Conservation (phyloP, 2,113 vertebrate species). For the Callospermophilus lateralis region DNA sequence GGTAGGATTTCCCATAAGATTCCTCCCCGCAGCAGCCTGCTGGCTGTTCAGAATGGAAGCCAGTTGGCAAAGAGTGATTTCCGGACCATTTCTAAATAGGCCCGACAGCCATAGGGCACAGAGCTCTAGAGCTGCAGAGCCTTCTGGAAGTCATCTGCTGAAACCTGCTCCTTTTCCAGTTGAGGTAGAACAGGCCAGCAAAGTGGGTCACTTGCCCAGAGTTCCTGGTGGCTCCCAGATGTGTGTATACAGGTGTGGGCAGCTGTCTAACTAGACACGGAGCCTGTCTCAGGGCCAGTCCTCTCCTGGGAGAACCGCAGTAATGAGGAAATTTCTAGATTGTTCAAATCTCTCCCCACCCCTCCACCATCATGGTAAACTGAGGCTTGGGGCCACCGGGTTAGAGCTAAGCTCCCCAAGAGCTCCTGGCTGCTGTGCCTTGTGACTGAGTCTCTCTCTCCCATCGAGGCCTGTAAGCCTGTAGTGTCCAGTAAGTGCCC, state of each 20-base stretch:
- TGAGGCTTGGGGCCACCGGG: background rate
- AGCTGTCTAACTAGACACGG: fast-evolving
- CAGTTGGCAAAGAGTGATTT: background rate
- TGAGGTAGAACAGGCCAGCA: background rate
- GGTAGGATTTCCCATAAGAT: fast-evolving
- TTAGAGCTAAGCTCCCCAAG: background rate
- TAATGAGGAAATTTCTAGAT: background rate
- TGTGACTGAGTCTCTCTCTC: background rate
- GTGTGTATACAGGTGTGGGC: fast-evolving
- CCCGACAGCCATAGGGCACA: background rate
- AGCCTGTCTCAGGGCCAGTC: background rate
- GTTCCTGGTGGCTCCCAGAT: background rate
- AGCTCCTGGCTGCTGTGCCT: fast-evolving
- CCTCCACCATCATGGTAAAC: background rate
- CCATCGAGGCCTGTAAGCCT: background rate
- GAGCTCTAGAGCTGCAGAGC: background rate
- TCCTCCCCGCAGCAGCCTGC: background rate
- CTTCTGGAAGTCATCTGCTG: background rate
- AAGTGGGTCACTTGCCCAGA: background rate
- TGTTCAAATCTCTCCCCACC: background rate
- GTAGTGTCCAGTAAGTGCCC: too few relatives aligned
- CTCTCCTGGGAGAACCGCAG: background rate
- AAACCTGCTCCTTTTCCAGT: background rate
- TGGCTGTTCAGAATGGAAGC: background rate
- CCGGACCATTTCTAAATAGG: background rate